Conservation (phyloP, 37 sponge, comb jelly and placozoan species). For the Oopsacas minuta region DNA sequence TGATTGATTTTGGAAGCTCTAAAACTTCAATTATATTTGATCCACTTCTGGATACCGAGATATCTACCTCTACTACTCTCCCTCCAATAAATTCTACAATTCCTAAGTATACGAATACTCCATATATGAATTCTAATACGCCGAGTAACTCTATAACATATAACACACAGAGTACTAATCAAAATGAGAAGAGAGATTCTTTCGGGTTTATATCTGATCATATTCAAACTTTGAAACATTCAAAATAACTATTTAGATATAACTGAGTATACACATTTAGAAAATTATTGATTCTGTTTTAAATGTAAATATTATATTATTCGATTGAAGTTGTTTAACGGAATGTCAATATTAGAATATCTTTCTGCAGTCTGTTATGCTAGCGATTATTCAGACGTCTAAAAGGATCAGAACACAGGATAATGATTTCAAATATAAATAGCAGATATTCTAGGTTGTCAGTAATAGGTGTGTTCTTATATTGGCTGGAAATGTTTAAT, state of each 20-base stretch:
- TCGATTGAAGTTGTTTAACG: no score
- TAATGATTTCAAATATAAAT: no score
- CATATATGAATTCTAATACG: neutral
- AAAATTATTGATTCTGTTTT: no score
- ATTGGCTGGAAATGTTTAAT: no score
- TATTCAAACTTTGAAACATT: neutral
- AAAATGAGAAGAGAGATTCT: neutral
- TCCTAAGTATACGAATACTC: neutral
- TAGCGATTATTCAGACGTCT: no score
- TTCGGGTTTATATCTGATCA: slow-evolving; percentile 4
- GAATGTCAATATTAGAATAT: no score
- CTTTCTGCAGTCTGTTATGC: no score
- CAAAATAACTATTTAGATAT: neutral
- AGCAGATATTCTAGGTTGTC: no score
- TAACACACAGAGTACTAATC: neutral
- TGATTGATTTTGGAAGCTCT: neutral
- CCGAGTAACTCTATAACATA: neutral
- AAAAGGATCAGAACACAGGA: no score
- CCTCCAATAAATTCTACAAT: neutral
- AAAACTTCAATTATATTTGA: neutral
- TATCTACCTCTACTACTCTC: neutral
- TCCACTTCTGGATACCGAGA: neutral
- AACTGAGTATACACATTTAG: neutral
- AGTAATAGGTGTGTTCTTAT: no score
- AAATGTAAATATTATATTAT: no score